These are phyloP conservation scores for Gymnocheta viridis DNA, from an alignment of 2,888 invertebrate species.

Conservation along the genomic window DNA sequence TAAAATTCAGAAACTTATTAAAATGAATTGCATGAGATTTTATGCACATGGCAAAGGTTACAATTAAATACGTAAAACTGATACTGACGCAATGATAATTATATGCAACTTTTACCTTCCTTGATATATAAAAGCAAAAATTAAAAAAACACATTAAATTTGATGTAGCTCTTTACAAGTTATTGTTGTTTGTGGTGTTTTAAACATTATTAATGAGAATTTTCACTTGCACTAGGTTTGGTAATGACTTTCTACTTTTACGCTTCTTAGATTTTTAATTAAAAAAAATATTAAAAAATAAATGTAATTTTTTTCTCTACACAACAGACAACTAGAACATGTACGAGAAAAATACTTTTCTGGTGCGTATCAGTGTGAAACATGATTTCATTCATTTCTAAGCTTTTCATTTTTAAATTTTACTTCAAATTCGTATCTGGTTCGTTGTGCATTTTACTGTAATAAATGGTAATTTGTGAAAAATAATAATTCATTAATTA, in stretches of 20 bases:
- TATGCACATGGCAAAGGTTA: constrained; percentile 28
- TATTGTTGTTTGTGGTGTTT: neutral
- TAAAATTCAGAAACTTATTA: constrained; percentile 1
- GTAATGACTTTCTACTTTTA: constrained; percentile 69
- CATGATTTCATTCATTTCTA: constrained; percentile 25
- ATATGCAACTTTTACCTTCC: constrained; percentile 30
- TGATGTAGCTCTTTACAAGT: neutral
- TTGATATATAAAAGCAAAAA: constrained; percentile 8
- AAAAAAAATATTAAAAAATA: neutral
- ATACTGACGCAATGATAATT: constrained; percentile 3
- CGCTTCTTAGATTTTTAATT: constrained; percentile 45
- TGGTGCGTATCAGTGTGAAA: constrained; percentile 11
- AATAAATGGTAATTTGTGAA: constrained; percentile 61
- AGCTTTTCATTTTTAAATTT: neutral
- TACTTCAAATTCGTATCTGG: constrained; percentile 2
- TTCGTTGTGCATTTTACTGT: constrained; percentile 25
- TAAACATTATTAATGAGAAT: constrained; percentile 33
- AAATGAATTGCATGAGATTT: constrained; percentile 22
- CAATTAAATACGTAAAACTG: neutral
- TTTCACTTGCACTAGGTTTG: constrained; percentile 61
- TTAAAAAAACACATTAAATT: neutral
- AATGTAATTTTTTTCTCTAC: neutral
- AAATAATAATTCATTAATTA: constrained; percentile 56
- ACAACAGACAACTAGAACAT: neutral
- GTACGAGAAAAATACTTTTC: neutral